phyloP scores from a whole-genome alignment of 2,113 vertebrate genomes.

The Pyxicephalus adspersus region DNA sequence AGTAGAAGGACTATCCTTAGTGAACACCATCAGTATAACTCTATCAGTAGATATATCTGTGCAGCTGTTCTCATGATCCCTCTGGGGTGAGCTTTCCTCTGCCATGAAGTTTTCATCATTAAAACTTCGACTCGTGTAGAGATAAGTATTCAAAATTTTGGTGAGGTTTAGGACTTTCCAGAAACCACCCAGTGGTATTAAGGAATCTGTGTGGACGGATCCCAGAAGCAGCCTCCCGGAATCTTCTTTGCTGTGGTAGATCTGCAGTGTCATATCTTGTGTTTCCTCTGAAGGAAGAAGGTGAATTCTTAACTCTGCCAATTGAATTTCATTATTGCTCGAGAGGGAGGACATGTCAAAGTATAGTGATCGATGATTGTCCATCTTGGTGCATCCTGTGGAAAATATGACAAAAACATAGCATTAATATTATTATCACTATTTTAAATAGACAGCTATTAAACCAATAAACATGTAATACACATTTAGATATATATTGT shows the following conservation, averaged over 20 bases:
- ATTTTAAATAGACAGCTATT: no score
- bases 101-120: constrained; percentile 38
- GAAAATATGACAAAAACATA: constrained; percentile 12
- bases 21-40: constrained; percentile 82
- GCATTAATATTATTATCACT: no score
- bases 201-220: constrained; percentile 63
- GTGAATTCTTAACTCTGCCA: constrained; percentile 78
- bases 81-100: background rate
- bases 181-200: constrained; percentile 58
- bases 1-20: constrained; percentile 68
- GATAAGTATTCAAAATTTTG: constrained; percentile 74
- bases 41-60: fast-evolving
- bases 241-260: constrained; percentile 75
- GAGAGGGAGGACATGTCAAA: constrained; percentile 87
- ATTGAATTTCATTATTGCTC: constrained; percentile 70
- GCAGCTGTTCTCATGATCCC: background rate
- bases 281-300: constrained; percentile 63
- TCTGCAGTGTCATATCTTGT: constrained; percentile 67
- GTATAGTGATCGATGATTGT: constrained; percentile 75
- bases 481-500: no score
- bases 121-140: constrained; percentile 61
- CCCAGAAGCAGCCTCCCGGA: constrained; percentile 73
- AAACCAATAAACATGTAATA: no score
- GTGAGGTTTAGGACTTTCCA: constrained; percentile 85
- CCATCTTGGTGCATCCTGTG: constrained; percentile 75